Evolutionary conservation across 2,113 vertebrate species (phyloP).

Genomic region (Pycnonotus jocosus): DNA sequence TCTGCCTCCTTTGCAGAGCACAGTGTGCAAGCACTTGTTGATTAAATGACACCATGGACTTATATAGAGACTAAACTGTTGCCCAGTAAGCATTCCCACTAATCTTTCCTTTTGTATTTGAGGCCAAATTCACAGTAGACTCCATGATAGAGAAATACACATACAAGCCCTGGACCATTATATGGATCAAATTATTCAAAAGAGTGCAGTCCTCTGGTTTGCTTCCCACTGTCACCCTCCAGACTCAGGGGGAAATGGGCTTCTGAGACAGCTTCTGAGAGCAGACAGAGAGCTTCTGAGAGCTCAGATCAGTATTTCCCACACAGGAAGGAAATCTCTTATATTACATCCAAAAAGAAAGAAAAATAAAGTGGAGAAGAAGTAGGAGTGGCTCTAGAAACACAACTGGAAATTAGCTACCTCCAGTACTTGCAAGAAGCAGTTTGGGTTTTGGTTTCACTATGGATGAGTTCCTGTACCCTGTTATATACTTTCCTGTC

Average conservation of each 20-base stretch:
- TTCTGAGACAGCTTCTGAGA: background rate
- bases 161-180: background rate
- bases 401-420: background rate
- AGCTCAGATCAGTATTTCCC: background rate
- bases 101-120: background rate
- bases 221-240: background rate
- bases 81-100: background rate
- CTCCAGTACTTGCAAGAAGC: background rate
- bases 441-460: background rate
- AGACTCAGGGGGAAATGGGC: background rate
- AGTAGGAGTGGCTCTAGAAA: background rate
- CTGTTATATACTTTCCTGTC: background rate
- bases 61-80: background rate
- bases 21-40: background rate
- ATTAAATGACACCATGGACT: background rate
- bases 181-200: background rate
- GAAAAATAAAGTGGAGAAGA: background rate
- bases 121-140: background rate
- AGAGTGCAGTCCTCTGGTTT: rapidly evolving
- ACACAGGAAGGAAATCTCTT: background rate
- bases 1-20: background rate
- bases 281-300: background rate
- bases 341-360: background rate
- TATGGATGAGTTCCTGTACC: background rate
- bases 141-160: background rate